Evolutionary conservation across 2,888 invertebrate genomes (phyloP), one percentile per base, ranked within the genome.

Genomic region (Tyria jacobaeae): DNA sequence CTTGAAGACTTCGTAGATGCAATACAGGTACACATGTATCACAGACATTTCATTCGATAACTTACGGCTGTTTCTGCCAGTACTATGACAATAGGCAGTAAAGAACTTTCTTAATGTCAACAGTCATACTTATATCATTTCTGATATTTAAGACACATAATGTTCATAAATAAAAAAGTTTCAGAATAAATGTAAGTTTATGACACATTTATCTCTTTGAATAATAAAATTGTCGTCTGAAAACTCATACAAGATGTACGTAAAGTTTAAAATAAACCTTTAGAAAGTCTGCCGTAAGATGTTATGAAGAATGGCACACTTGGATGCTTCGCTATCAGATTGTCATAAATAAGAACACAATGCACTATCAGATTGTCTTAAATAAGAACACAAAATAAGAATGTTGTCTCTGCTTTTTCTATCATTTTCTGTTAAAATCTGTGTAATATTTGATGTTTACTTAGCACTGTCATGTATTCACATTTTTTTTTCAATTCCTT

Each of bases 291-390:
- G 59, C 58, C 53, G 51, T 60, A 65, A 62, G 63, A 62, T 39
- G 21, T 70, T 65, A 75, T 71, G 68, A 75, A 64, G 63, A 73
- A 73, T 64, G 75, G 63, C 71, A 65, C 60, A 52, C 63, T 52
- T 64, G 64, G 54, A 31, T 60, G 60, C 37, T 25, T 14, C 35
- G 47, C 60, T 74, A 74, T 76, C 75, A 35, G 73, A 76, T 74
- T 71, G 64, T 55, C 64, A 68, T 71, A 75, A 75, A 76, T 67
- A 70, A 72, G 57, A 51, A 49, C 48, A 65, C 67, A 67, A 67
- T 61, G 60, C 59, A 53, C 64, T 65, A 59, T 61, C 65, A 52
- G 57, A 69, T 74, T 71, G 64, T 55, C 64, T 66, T 71, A 75
- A 75, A 76, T 67, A 70, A 72, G 57, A 51, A 49, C 48, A 65